These are phyloP conservation scores for Rhyzopertha dominica DNA, from an alignment of 1,140 invertebrate species.

Conservation along the genomic window DNA sequence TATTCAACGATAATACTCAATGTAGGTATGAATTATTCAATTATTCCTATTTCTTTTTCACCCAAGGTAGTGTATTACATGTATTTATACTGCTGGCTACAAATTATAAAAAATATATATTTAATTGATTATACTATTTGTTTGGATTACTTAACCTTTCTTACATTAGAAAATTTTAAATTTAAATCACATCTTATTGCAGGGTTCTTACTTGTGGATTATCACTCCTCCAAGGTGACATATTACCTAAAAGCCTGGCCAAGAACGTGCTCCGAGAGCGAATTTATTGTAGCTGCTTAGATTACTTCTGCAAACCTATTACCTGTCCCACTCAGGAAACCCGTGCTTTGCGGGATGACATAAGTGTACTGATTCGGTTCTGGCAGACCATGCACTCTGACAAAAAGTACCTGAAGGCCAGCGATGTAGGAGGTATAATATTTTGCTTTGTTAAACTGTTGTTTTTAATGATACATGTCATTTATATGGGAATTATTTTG, in stretches of 20 bases:
- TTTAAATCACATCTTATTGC: constrained; percentile 40
- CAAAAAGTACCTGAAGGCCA: constrained; percentile 90
- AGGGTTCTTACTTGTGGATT: constrained; percentile 88
- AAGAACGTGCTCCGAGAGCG: constrained; percentile 91
- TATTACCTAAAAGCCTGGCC: constrained; percentile 75
- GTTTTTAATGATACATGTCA: neutral
- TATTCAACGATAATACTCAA: too few species aligned
- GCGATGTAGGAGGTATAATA: constrained; percentile 55
- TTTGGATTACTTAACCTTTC: too few species aligned
- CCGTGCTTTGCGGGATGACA: constrained; percentile 80
- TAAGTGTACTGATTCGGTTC: constrained; percentile 85
- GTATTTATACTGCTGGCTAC: too few species aligned
- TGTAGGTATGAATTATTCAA: too few species aligned
- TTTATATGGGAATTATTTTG: constrained; percentile 5
- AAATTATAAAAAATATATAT: too few species aligned
- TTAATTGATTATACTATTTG: too few species aligned
- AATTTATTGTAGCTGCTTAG: constrained; percentile 89
- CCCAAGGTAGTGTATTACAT: too few species aligned
- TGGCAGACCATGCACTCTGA: constrained; percentile 96
- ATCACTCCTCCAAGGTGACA: constrained; percentile 90
- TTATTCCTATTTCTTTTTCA: too few species aligned
- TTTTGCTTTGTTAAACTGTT: neutral
- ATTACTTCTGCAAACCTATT: constrained; percentile 88
- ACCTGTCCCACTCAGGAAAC: constrained; percentile 78
- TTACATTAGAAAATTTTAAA: too few species aligned